Evolutionary conservation across 1,140 invertebrate species (phyloP), one percentile per base, ranked within the genome.

Genomic region (Steinernema khuongi): DNA sequence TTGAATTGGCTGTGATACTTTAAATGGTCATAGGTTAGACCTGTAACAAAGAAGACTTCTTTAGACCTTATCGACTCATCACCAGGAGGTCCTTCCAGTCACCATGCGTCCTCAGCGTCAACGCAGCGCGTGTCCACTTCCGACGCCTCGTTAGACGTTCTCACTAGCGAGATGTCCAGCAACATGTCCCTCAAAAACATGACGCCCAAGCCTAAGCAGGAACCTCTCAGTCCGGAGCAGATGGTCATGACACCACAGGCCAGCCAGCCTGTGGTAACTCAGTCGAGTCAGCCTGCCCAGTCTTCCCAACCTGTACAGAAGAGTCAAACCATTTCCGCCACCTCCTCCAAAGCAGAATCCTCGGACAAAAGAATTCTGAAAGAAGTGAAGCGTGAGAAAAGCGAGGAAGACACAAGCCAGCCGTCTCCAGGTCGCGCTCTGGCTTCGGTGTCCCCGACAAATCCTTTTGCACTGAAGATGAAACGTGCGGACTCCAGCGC

Each of bases 111-210:
- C 2, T 22, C 50, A 60, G 26, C 11, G 4, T 14, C 14, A 60
- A 14, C 50, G 11, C 50, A 60, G 11, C 4, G 14, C 14, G 4
- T 22, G 4, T 22, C 50, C 26, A 22, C 19, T 4, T n/a, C 50
- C 50, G 50, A 60, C 50, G 4, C 7, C 50, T 14, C 50, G 14
- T 22, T 60, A 2, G 50, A 60, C 26, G 22, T 60, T 2, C 50
- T 60, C 7, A 60, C 50, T 22, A 60, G 19, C 50, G 50, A 14
- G 11, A 60, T 60, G 50, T 60, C 50, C 14, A 26, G 11, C 11
- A 60, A 60, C 50, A 60, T 60, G 50, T 60, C 50, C 14, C 22
- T 60, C 14, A 60, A 60, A 4, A 60, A 26, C 50, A 60, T 60
- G 50, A 60, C 50, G 22, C 50, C 50, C 14, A 60, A 60, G 50